These are phyloP conservation scores for Rhagologus leucostigma DNA, from an alignment of 2,113 vertebrate genomes.

Conservation along the genomic window DNA sequence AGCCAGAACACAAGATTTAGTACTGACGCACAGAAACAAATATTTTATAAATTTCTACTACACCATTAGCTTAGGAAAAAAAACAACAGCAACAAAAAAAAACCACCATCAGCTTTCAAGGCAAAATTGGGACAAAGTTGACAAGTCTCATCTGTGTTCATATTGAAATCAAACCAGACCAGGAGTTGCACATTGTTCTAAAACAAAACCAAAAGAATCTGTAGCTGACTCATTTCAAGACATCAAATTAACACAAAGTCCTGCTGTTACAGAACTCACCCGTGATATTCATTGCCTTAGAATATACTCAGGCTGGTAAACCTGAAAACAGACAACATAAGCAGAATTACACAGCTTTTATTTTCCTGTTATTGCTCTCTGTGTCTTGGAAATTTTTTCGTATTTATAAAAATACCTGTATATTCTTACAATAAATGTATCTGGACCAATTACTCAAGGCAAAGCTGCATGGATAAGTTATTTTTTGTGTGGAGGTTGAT, in stretches of 20 bases:
- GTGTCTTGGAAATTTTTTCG: not conserved
- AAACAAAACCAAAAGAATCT: not conserved
- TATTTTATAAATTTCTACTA: not conserved
- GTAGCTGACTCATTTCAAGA: not conserved
- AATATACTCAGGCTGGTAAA: not conserved
- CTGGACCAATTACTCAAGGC: not conserved
- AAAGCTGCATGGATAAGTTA: not conserved
- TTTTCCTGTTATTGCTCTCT: not conserved
- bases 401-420: not conserved
- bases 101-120: not conserved
- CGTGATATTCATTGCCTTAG: not conserved
- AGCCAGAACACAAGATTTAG: not conserved
- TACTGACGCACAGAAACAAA: slow-evolving; percentile 1
- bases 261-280: not conserved
- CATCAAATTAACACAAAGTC: not conserved
- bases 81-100: not conserved
- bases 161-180: not conserved
- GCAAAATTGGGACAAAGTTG: not conserved
- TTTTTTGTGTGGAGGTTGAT: not conserved
- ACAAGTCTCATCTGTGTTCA: not conserved
- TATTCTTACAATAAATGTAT: not conserved
- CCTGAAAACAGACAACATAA: not conserved
- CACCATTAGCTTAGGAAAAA: not conserved
- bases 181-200: not conserved
- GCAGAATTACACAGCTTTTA: not conserved